Evolutionary conservation across 2,113 vertebrate genomes (phyloP), one percentile per base, ranked within the genome.

Genomic region (Cairina moschata): DNA sequence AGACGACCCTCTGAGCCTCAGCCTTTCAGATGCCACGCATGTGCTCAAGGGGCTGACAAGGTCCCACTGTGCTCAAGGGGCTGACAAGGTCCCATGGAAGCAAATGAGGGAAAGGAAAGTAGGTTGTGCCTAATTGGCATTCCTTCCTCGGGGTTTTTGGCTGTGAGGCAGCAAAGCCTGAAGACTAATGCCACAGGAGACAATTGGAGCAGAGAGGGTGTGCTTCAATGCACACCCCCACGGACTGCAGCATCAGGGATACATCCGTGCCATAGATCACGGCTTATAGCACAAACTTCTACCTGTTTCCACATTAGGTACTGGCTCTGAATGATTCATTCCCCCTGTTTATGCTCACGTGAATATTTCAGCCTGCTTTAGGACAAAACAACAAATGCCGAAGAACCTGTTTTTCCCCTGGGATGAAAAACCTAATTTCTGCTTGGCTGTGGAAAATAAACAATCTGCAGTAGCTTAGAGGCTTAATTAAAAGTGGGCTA

Each of bases 401-500:
- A 91, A 92, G 89, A 95, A 73, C 31, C 72, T 16, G 16, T 79
- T 91, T 86, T 65, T 40, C 74, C 66, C 66, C n/a, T 32, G 67
- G 78, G 74, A 87, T 65, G 48, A 76, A 76, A 97, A 95, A 79
- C 34, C 71, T 72, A 86, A 72, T 88, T 93, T 95, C 68, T 91
- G 55, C 68, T 88, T 93, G 83, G 88, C 80, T 93, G 76, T 77
- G 77, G 85, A 91, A 95, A 95, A 90, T 26, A 93, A 97, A 88
- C 67, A 92, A 91, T 72, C 65, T 21, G 11, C 79, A 72, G 83
- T 83, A 88, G 96, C 82, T 95, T 90, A 82, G 90, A 94, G 88
- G 65, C 60, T 94, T 96, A 94, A 95, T 96, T 97, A 93, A 95
- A 96, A 94, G 65, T 17, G 56, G 86, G 52, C 44, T 90, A 77